Conservation (phyloP, 2,888 invertebrate genomes). For the Geotrupes spiniger region DNA sequence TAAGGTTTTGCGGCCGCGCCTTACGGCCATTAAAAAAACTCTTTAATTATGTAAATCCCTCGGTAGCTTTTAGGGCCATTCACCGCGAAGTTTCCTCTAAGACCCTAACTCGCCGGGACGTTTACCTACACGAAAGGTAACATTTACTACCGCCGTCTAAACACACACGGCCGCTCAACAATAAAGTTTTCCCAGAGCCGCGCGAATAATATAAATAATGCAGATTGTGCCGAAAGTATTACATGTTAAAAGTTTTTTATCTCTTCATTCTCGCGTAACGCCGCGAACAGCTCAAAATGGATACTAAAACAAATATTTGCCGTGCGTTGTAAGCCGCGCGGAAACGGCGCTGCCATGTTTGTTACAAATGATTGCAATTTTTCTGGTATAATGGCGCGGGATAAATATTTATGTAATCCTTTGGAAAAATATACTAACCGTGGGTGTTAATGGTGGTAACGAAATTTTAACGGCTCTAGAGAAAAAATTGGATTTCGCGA, state of each 20-base stretch:
- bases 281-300: slow-evolving; percentile 10
- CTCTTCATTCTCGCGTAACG: slow-evolving; percentile 9
- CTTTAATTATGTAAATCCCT: slow-evolving; percentile 7
- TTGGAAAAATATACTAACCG: neutral
- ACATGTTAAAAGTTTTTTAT: slow-evolving; percentile 12
- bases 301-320: slow-evolving; percentile 18
- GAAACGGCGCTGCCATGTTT: slow-evolving; percentile 6
- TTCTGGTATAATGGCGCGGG: neutral
- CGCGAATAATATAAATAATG: slow-evolving; percentile 11
- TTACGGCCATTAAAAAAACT: slow-evolving; percentile 1
- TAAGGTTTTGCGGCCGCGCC: neutral
- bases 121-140: slow-evolving; percentile 2
- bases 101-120: neutral
- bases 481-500: too few relatives aligned
- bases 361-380: slow-evolving; percentile 10
- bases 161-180: neutral
- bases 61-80: slow-evolving; percentile 1
- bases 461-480: too few relatives aligned
- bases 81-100: neutral
- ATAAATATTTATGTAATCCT: slow-evolving; percentile 12
- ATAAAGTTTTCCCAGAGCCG: slow-evolving; percentile 2
- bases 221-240: slow-evolving; percentile 8
- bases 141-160: neutral
- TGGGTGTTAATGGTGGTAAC: too few relatives aligned
- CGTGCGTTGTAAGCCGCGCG: neutral